phyloP scores from a whole-genome alignment of 2,888 invertebrate genomes.

The Rhingia campestris region DNA sequence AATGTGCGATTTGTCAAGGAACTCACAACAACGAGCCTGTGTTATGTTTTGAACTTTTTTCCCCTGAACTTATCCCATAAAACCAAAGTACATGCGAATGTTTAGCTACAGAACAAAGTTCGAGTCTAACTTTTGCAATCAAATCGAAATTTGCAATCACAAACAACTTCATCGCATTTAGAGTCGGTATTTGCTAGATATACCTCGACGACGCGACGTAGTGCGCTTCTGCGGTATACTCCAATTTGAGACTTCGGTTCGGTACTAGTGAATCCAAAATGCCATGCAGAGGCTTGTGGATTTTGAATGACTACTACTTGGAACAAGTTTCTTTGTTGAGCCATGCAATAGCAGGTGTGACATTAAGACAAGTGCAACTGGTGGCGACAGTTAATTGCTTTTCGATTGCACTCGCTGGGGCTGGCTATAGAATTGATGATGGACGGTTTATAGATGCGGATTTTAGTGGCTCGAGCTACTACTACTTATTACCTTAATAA shows the following conservation, averaged over 20 bases:
- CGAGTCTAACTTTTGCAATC: conserved; percentile 68
- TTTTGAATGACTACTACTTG: conserved; percentile 27
- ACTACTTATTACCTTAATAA: conserved; percentile 38
- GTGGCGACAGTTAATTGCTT: conserved; percentile 70
- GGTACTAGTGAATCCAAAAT: conserved; percentile 27
- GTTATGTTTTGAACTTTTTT: neutral
- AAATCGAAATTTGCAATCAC: conserved; percentile 70
- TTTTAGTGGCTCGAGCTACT: conserved; percentile 7
- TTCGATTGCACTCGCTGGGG: conserved; percentile 52
- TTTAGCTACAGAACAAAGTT: conserved; percentile 67
- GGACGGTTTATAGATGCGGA: neutral
- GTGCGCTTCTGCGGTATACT: conserved; percentile 10
- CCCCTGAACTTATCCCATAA: conserved; percentile 30
- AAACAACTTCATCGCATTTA: conserved; percentile 54
- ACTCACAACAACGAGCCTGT: neutral
- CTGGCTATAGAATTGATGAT: conserved; percentile 13
- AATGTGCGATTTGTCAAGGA: conserved; percentile 14
- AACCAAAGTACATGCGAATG: conserved; percentile 33
- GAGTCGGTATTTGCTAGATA: conserved; percentile 31
- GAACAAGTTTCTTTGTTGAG: conserved; percentile 59
- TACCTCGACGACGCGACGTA: conserved; percentile 9
- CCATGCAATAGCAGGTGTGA: conserved; percentile 48
- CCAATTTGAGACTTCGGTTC: conserved; percentile 10
- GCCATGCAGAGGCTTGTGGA: conserved; percentile 23
- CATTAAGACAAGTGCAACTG: conserved; percentile 70